Base-by-base conservation (phyloP, 2,797 vertebrate genomes). In the Tarsius wallacei region DNA sequence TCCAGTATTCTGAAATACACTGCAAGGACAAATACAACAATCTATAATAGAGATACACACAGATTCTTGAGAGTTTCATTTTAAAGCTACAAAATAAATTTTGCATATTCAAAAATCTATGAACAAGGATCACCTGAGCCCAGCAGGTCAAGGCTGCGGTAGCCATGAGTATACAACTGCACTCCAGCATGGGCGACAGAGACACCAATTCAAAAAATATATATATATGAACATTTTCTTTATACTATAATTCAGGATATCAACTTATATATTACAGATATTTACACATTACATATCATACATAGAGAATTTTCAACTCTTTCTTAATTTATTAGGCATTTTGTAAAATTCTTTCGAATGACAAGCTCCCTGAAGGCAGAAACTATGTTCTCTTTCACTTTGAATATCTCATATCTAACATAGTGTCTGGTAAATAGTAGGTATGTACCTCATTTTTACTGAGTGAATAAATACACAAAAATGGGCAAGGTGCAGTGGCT, bases 61-160 rank as follows among this genome's bases (percentile, higher is more conserved):
- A 63, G 26, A 73, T 53, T 71, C 73, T 91, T 42, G 91, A 86
- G 21, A 95, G 57, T 76, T 94, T 88, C 57, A 59, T 83, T 89
- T 95, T 57, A 96, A 91, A 74, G 8, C n/a, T 55, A 87, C 14
- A 92, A 97, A 97, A 47, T 83, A 85, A 66, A 73, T 61, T 55
- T 81, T 96, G 12, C 19, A 73, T 63, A 94, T 85, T 82, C 26
- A 93, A 90, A 42, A 90, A 87, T 31, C 83, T 85, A 94, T 83
- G 17, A 94, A 88, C 42, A 97, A 96, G 91, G 42, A 42, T 42
- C 42, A 5, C 42, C 42, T 42, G 42, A 42, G 42, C 42, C 42
- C 42, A 42, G 42, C 42, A 42, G 42, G 42, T 42, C 42, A 42
- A 42, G 42, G 42, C 42, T 42, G 42, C 42, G 42, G 42, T 42